Evolutionary conservation across 2,113 vertebrate genomes (phyloP).

Genomic region (Pseudois nayaur): DNA sequence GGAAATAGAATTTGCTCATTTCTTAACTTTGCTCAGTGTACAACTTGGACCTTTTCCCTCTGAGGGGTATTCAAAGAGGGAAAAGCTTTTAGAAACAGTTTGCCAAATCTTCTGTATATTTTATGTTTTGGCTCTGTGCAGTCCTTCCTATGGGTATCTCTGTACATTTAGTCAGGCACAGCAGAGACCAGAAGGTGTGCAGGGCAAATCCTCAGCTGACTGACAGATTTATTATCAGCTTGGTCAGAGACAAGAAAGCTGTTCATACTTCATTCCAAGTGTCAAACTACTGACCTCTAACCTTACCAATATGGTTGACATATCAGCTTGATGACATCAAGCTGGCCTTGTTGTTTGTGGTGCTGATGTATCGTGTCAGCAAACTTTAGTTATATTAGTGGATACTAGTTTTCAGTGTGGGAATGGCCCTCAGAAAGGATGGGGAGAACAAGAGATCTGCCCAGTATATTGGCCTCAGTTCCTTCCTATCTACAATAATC

Average conservation of each 20-base stretch:
- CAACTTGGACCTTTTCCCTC: neutral
- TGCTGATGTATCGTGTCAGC: neutral
- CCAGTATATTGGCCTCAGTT: neutral
- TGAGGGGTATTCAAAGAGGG: neutral
- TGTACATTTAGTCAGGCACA: neutral
- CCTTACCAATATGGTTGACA: neutral
- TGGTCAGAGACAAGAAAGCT: constrained; percentile 36
- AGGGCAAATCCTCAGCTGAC: neutral
- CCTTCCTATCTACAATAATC: neutral
- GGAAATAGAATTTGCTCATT: neutral
- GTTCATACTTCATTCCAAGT: neutral
- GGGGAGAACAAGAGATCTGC: neutral
- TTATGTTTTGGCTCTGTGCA: neutral
- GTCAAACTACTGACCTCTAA: constrained; percentile 53
- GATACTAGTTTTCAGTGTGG: neutral
- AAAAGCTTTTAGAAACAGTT: neutral
- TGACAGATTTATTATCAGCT: constrained; percentile 21
- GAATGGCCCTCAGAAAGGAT: neutral
- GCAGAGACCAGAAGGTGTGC: neutral
- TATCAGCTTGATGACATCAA: neutral
- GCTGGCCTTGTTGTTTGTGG: neutral
- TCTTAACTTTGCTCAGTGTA: neutral
- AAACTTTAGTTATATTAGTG: neutral
- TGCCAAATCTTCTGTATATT: neutral
- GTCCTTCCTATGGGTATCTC: neutral